Conservation (phyloP, 1,140 invertebrate genomes). For the Rhagoletis zephyria region DNA sequence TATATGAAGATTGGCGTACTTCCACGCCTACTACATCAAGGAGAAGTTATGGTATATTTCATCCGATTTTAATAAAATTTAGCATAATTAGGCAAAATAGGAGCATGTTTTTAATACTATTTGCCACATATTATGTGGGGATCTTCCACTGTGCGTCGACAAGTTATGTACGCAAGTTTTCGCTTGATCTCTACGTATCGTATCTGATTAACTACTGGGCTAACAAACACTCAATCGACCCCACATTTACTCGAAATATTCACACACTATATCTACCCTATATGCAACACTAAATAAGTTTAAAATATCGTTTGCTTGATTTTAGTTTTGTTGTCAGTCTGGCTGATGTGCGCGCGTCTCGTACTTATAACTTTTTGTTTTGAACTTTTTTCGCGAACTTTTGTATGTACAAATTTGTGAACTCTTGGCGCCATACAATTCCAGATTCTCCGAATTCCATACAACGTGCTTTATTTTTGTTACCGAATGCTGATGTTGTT, state of each 20-base stretch:
- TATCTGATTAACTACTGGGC: not conserved
- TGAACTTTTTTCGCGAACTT: slow-evolving; percentile 2
- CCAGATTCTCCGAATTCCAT: not conserved
- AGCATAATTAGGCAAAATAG: no score
- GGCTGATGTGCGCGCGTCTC: not conserved
- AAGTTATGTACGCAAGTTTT: no score
- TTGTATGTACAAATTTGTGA: not conserved
- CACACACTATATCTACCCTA: not conserved
- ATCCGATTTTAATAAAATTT: no score
- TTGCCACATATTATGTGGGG: no score
- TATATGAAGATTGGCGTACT: no score
- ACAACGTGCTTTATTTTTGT: not conserved
- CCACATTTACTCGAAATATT: not conserved
- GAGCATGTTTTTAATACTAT: no score
- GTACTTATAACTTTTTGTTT: slow-evolving; percentile 29
- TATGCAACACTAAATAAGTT: not conserved
- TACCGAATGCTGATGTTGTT: not conserved
- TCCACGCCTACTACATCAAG: no score
- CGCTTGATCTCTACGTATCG: no score
- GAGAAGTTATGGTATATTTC: no score
- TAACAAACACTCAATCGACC: not conserved
- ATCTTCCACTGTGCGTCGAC: no score
- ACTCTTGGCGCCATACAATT: slow-evolving; percentile 19
- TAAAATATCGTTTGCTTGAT: not conserved
- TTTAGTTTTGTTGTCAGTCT: slow-evolving; percentile 9